Percentiles rank a stretch among this genome's conserved stretches.
phyloP scores from a whole-genome alignment of 2,888 invertebrate species.

The Petrophora chlorosata region DNA sequence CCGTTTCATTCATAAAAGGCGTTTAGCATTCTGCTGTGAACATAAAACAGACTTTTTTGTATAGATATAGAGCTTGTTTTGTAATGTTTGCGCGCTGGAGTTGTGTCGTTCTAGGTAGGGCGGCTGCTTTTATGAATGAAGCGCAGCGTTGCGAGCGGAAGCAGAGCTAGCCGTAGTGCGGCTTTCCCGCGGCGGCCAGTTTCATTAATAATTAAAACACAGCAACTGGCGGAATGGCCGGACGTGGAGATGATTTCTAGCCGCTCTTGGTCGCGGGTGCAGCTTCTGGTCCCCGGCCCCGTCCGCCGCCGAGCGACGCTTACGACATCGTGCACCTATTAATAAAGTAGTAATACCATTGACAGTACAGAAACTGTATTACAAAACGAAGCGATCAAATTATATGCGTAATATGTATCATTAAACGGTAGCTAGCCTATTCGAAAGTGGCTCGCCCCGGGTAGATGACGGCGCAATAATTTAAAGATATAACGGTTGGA shows the following conservation, averaged over 20 bases:
- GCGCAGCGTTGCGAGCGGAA: constrained; percentile 81
- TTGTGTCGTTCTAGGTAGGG: constrained; percentile 46
- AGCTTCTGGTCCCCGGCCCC: constrained; percentile 52
- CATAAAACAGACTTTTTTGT: constrained; percentile 45
- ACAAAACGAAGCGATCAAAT: constrained; percentile 40
- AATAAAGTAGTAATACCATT: constrained; percentile 23
- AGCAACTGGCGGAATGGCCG: constrained; percentile 78
- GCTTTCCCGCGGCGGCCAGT: constrained; percentile 80
- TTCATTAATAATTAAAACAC: constrained; percentile 83
- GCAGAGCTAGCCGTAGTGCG: constrained; percentile 77
- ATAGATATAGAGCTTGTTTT: constrained; percentile 53
- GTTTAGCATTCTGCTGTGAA: constrained; percentile 33
- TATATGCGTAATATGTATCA: constrained; percentile 54
- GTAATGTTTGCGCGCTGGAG: constrained; percentile 35
- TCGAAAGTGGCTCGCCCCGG: constrained; percentile 47
- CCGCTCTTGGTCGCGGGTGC: constrained; percentile 58
- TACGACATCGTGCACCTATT: constrained; percentile 31
- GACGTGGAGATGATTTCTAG: constrained; percentile 81
- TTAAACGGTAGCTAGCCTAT: constrained; percentile 71
- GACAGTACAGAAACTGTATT: constrained; percentile 29
- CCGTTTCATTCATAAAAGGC: constrained; percentile 45
- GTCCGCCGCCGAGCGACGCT: constrained; percentile 22
- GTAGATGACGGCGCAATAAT: constrained; percentile 67
- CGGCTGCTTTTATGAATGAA: constrained; percentile 79
- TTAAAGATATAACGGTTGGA: constrained; percentile 66